phyloP scores from a whole-genome alignment of 2,888 invertebrate genomes.

The Eurois occulta region DNA sequence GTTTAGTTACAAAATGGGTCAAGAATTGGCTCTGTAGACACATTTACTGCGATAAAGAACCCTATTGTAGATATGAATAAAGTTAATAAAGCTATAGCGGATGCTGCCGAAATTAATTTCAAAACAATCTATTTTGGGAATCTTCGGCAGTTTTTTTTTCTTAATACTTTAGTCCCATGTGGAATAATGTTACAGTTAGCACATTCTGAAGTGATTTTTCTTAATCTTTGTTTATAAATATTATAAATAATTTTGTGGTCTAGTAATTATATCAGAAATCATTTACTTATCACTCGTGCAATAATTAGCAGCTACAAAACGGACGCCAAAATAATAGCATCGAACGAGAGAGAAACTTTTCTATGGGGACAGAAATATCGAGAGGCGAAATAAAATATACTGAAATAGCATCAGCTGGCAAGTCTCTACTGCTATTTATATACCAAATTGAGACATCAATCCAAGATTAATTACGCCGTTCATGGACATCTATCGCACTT shows the following conservation, averaged over 20 bases:
- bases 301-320: slow-evolving; percentile 24
- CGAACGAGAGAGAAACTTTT: slow-evolving; percentile 72
- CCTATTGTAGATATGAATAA: slow-evolving; percentile 28
- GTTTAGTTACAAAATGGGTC: slow-evolving; percentile 77
- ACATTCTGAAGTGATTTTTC: not conserved
- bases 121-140: slow-evolving; percentile 59
- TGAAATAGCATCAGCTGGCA: slow-evolving; percentile 79
- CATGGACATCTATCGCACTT: slow-evolving; percentile 82
- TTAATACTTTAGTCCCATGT: slow-evolving; percentile 19
- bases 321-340: slow-evolving; percentile 63
- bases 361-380: slow-evolving; percentile 78
- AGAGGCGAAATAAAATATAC: slow-evolving; percentile 71
- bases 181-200: slow-evolving; percentile 1
- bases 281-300: slow-evolving; percentile 24
- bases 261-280: not conserved
- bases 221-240: slow-evolving; percentile 8
- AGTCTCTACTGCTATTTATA: slow-evolving; percentile 78
- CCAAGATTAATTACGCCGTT: slow-evolving; percentile 82
- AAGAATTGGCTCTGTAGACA: slow-evolving; percentile 73
- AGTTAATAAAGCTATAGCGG: slow-evolving; percentile 39
- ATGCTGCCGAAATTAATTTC: slow-evolving; percentile 37
- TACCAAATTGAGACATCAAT: slow-evolving; percentile 79
- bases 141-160: slow-evolving; percentile 37
- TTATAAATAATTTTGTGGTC: slow-evolving; percentile 3
- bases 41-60: slow-evolving; percentile 69